phyloP scores from a whole-genome alignment of 2,797 vertebrate genomes.

The Trematomus bernacchii region DNA sequence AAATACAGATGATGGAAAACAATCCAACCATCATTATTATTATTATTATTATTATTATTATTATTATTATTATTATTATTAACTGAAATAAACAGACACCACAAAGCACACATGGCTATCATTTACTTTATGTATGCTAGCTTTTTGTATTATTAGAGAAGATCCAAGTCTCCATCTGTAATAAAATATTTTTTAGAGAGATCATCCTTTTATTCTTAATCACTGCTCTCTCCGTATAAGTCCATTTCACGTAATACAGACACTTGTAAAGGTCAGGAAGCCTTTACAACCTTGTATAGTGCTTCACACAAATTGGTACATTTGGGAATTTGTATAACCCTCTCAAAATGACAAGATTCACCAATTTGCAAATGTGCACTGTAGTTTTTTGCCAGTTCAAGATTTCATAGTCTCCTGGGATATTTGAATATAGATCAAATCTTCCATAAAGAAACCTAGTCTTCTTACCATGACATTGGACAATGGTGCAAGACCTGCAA shows the following conservation, averaged over 20 bases:
- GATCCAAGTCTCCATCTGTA: not conserved
- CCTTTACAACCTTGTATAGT: slow-evolving; percentile 19
- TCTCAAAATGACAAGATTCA: slow-evolving; percentile 7
- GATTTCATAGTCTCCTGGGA: slow-evolving; percentile 2
- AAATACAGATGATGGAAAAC: slow-evolving; percentile 73
- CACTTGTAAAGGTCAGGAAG: slow-evolving; percentile 49
- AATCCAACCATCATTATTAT: not conserved
- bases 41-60: not conserved
- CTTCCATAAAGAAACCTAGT: not conserved
- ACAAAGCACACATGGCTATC: not conserved
- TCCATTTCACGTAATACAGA: slow-evolving; percentile 10
- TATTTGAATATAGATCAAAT: not conserved
- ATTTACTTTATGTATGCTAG: not conserved
- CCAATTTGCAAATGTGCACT: slow-evolving; percentile 7
- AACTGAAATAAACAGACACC: not conserved
- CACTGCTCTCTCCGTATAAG: slow-evolving; percentile 22
- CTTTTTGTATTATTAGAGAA: not conserved
- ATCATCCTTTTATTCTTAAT: slow-evolving; percentile 5
- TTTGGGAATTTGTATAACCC: slow-evolving; percentile 7
- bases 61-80: not conserved
- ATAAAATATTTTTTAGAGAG: not conserved
- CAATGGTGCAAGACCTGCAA: slow-evolving; percentile 1
- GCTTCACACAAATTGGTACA: slow-evolving; percentile 26
- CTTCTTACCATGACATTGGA: slow-evolving; percentile 1
- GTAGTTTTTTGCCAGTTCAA: slow-evolving; percentile 6